A percentile compares a stretch with the other conserved stretches of the same genome.
Conservation (phyloP, 2,113 vertebrate genomes). For the Pterocles burchelli region DNA sequence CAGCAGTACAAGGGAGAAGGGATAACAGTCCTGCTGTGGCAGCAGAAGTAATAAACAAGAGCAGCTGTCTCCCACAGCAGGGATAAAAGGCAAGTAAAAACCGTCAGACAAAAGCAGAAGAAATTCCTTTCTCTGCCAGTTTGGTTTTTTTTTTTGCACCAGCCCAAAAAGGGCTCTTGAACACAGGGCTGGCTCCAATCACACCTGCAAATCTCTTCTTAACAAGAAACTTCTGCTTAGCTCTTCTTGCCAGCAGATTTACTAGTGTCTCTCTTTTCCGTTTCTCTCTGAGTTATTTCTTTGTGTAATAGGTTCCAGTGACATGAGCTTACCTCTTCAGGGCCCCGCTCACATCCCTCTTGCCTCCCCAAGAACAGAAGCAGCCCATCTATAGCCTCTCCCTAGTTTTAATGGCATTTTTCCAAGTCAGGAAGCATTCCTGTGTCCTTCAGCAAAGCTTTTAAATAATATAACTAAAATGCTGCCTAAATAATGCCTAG, state of each 20-base stretch:
- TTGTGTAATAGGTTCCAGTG: accelerated
- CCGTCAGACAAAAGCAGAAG: neutral
- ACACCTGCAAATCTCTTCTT: neutral
- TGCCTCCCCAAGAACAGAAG: neutral
- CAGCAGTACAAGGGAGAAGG: neutral
- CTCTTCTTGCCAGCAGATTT: neutral
- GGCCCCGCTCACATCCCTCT: neutral
- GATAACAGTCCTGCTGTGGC: neutral
- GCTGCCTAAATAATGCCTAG: neutral
- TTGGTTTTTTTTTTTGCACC: neutral
- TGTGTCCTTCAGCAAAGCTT: neutral
- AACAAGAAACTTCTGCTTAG: neutral
- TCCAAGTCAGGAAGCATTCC: neutral
- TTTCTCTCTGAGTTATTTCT: neutral
- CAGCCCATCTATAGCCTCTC: accelerated
- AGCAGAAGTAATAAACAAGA: neutral
- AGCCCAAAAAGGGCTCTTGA: neutral
- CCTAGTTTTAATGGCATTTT: neutral
- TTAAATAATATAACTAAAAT: neutral
- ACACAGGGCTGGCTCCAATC: neutral
- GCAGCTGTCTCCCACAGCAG: neutral
- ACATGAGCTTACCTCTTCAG: neutral
- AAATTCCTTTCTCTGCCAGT: neutral
- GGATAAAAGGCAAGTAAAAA: neutral
- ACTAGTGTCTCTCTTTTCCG: neutral